phyloP scores from a whole-genome alignment of 2,113 vertebrate species.

The Phocoena sinus region DNA sequence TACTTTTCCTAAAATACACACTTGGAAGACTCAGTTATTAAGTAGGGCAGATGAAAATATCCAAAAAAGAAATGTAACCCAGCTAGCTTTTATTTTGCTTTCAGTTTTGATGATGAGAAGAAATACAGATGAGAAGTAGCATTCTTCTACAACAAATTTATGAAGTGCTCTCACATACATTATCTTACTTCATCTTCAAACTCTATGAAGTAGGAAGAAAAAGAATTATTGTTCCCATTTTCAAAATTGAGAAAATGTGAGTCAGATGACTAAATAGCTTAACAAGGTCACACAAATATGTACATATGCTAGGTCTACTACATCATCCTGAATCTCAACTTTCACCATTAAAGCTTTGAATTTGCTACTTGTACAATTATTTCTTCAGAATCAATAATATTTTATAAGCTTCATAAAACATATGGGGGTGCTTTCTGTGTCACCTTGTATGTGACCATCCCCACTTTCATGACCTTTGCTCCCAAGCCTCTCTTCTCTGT shows the following conservation, averaged over 20 bases:
- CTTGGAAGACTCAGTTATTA: slow-evolving; percentile 12
- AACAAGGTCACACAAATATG: not conserved
- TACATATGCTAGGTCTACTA: not conserved
- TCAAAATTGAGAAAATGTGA: not conserved
- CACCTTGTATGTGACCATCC: not conserved
- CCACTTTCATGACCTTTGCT: not conserved
- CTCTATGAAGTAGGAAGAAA: not conserved
- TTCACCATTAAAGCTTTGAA: not conserved
- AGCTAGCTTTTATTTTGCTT: not conserved
- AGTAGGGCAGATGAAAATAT: slow-evolving; percentile 30
- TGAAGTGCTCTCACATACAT: not conserved
- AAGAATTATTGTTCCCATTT: not conserved
- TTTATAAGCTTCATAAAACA: not conserved
- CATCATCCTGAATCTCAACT: not conserved
- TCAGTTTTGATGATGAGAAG: slow-evolving; percentile 7
- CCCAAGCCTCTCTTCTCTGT: not conserved
- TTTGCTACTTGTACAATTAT: not conserved
- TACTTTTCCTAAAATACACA: slow-evolving; percentile 16
- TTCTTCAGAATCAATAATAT: not conserved
- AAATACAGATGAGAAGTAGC: not conserved
- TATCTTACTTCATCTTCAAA: slow-evolving; percentile 5
- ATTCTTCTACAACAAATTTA: not conserved
- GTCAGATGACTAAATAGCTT: not conserved
- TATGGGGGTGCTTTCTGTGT: not conserved
- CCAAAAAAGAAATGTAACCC: not conserved